A percentile compares a stretch with the other conserved stretches of the same genome.
Conservation (phyloP, 2,113 vertebrate genomes). For the Takifugu bimaculatus region DNA sequence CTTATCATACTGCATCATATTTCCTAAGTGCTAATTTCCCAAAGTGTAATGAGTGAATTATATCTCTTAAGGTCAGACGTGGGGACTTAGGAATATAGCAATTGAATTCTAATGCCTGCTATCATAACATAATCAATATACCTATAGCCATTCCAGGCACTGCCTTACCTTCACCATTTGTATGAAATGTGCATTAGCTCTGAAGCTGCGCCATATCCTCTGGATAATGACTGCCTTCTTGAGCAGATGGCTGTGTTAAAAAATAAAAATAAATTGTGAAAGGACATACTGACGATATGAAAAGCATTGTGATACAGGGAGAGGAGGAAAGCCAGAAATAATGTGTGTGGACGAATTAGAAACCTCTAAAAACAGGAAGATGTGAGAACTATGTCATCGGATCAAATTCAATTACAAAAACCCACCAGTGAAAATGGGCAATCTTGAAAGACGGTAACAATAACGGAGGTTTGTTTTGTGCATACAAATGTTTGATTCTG, state of each 20-base stretch:
- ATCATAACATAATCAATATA: constrained; percentile 78
- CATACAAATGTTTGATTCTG: constrained; percentile 27
- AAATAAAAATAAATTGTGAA: constrained; percentile 19
- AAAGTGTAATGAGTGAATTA: constrained; percentile 73
- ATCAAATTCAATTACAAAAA: too few species aligned
- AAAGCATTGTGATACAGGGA: constrained; percentile 1
- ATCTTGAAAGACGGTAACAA: not conserved
- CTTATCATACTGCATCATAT: constrained; percentile 66
- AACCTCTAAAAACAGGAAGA: not conserved
- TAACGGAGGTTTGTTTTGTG: constrained; percentile 14
- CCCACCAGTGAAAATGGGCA: too few species aligned
- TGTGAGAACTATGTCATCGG: not conserved
- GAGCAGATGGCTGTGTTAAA: constrained; percentile 78
- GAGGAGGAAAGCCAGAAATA: constrained; percentile 6
- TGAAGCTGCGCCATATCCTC: constrained; percentile 88
- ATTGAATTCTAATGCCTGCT: constrained; percentile 75
- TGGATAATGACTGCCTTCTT: constrained; percentile 80
- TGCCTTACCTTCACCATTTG: constrained; percentile 84
- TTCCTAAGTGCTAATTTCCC: constrained; percentile 72
- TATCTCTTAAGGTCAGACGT: constrained; percentile 71
- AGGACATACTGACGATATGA: not conserved
- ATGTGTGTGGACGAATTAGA: constrained; percentile 1
- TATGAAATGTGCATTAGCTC: constrained; percentile 78
- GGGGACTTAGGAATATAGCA: constrained; percentile 68
- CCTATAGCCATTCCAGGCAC: constrained; percentile 58